These are phyloP conservation scores for Sciaenops ocellatus DNA, from an alignment of 2,797 vertebrate genomes.

Conservation along the genomic window DNA sequence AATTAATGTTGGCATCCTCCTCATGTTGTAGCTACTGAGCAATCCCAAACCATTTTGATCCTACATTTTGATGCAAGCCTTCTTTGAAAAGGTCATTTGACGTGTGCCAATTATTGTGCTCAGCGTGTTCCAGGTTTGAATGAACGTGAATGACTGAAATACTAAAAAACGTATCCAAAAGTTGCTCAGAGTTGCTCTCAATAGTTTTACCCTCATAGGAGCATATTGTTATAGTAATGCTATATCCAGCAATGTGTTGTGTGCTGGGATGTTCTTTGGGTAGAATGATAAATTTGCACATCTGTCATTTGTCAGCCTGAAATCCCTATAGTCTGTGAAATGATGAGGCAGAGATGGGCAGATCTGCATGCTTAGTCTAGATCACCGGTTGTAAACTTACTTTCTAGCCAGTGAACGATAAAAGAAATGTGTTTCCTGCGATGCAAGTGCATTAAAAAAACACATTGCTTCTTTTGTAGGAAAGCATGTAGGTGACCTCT, in stretches of 20 bases:
- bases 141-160: constrained; percentile 13
- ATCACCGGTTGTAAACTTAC: constrained; percentile 55
- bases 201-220: constrained; percentile 30
- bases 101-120: background rate
- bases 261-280: constrained; percentile 28
- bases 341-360: constrained; percentile 55
- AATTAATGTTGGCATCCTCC: background rate
- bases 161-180: background rate
- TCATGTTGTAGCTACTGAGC: background rate
- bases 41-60: background rate
- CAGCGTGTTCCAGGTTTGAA: background rate
- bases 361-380: constrained; percentile 50
- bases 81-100: background rate
- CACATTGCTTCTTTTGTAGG: constrained; percentile 22
- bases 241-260: constrained; percentile 9
- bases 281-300: constrained; percentile 65
- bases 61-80: background rate
- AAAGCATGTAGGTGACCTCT: constrained; percentile 50
- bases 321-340: constrained; percentile 60
- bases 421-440: constrained; percentile 42
- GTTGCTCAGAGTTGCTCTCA: constrained; percentile 11
- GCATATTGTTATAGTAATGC: constrained; percentile 31
- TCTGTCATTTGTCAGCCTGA: constrained; percentile 69
- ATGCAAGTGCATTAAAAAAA: constrained; percentile 31
- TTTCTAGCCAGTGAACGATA: constrained; percentile 43